Base-by-base conservation (phyloP, 2,113 vertebrate species). In the Phaethornis superciliosus region DNA sequence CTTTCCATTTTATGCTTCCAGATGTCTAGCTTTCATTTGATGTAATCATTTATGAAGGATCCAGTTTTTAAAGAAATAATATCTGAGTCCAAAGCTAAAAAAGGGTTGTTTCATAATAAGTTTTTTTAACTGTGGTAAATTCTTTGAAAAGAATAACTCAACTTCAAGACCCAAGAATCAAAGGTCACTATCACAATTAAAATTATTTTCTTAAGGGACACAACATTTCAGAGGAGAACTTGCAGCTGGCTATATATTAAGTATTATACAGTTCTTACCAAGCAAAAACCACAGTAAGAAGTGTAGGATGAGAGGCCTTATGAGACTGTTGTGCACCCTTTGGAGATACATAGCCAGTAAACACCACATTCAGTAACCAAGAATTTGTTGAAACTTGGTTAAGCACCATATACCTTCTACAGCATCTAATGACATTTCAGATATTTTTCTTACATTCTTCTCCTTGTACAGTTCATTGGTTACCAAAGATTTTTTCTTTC, bases 1-100 rank as follows among this genome's bases (percentile, higher is more conserved):
- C 69, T n/a, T 70, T 27, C 52, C 26, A n/a, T 83, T 82, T 77
- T 70, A 27, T 88, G 44, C 23, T 84, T 85, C 86, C 76, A 91
- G 55, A 94, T 88, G 68, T 55, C 76, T 93, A 59, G 79, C 52
- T 52, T 83, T 88, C 42, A 84, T 71, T 70, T 86, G 77, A 95
- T 83, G 13, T 40, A 92, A 86, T 64, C 3, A 90, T 75, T 93
- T 94, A 85, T 55, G 40, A 89, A 85, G 27, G 28, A 85, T 76
- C 12, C 37, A 51, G 5, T 67, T 93, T 95, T 52, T 44, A 84
- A 70, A 93, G 76, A 74, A 86, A 70, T 67, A 85, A n/a, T 87
- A 87, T 81, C 49, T 81, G 37, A 14, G 11, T 84, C n/a, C 63
- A 77, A 83, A 93, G 35, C 27, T 10, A 6, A 88, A 89, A 55